These are phyloP conservation scores for Poecilia latipinna DNA, from an alignment of 2,113 vertebrate species.

Conservation along the genomic window DNA sequence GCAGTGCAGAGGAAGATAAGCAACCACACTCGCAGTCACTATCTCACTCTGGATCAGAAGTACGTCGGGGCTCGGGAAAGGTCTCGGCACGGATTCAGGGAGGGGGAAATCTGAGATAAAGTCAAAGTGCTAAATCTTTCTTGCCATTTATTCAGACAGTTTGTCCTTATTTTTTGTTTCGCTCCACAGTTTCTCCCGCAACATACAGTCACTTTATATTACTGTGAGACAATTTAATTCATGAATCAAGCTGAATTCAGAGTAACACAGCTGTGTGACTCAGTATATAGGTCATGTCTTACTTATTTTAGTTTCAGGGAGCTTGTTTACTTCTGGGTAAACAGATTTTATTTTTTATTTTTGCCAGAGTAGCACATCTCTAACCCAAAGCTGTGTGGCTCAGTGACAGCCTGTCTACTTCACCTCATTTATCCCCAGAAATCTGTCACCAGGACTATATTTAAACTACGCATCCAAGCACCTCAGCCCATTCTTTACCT, in stretches of 20 bases:
- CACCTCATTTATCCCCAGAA: constrained; percentile 39
- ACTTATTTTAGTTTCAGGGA: neutral
- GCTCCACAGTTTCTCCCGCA: neutral
- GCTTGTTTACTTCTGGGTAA: constrained; percentile 44
- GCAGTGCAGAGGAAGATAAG: constrained; percentile 12
- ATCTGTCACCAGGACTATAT: constrained; percentile 38
- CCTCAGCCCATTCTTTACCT: neutral
- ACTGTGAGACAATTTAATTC: neutral
- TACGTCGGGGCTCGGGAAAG: constrained; percentile 18
- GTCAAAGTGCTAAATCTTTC: constrained; percentile 6
- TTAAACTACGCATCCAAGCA: neutral
- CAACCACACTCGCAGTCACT: constrained; percentile 22
- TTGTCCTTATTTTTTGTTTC: constrained; percentile 21
- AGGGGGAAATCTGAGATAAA: constrained; percentile 12
- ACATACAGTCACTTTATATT: constrained; percentile 1
- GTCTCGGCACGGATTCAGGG: constrained; percentile 31
- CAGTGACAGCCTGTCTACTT: constrained; percentile 29
- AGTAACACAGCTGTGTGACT: neutral
- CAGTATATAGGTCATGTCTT: neutral
- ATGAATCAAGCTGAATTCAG: neutral
- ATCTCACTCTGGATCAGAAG: constrained; percentile 25
- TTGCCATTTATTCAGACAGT: constrained; percentile 10
- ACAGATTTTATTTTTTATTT: neutral
- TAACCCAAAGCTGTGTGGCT: constrained; percentile 12
- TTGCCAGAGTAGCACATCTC: constrained; percentile 44